phyloP scores from a whole-genome alignment of 1,140 invertebrate genomes.

The Atta cephalotes region DNA sequence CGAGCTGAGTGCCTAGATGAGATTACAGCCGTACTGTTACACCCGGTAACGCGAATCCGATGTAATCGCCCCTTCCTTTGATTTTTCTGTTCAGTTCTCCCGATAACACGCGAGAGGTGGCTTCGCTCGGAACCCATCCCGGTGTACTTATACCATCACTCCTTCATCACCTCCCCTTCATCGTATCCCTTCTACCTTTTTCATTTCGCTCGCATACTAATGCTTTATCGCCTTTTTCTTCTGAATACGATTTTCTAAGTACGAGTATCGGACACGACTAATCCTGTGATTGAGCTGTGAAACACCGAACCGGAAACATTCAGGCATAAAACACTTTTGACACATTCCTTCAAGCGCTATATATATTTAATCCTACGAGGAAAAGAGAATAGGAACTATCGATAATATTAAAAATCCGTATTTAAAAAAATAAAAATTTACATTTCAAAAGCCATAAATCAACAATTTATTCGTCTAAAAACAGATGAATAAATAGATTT shows the following conservation, averaged over 20 bases:
- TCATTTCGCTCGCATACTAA: neutral
- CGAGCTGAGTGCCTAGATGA: conserved; percentile 84
- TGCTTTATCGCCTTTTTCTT: conserved; percentile 16
- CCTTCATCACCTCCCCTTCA: neutral
- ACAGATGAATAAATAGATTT: neutral
- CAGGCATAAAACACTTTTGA: neutral
- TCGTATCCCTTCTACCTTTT: neutral
- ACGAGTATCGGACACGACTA: neutral
- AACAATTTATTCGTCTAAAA: neutral
- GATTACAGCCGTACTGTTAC: conserved; percentile 83
- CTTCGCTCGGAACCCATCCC: conserved; percentile 2
- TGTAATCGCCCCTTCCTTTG: conserved; percentile 75
- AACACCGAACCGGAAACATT: neutral
- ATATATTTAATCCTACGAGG: neutral
- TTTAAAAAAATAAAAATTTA: neutral
- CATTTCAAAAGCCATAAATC: neutral
- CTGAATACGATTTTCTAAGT: conserved; percentile 2
- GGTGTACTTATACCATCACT: conserved; percentile 13
- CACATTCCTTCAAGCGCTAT: neutral
- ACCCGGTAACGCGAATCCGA: conserved; percentile 79
- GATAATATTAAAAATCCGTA: neutral
- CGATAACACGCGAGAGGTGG: conserved; percentile 33
- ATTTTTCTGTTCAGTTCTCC: conserved; percentile 63
- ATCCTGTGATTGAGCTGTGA: neutral
- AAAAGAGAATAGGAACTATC: neutral